phyloP scores from a whole-genome alignment of 1,140 invertebrate genomes.

The Lineus longissimus region DNA sequence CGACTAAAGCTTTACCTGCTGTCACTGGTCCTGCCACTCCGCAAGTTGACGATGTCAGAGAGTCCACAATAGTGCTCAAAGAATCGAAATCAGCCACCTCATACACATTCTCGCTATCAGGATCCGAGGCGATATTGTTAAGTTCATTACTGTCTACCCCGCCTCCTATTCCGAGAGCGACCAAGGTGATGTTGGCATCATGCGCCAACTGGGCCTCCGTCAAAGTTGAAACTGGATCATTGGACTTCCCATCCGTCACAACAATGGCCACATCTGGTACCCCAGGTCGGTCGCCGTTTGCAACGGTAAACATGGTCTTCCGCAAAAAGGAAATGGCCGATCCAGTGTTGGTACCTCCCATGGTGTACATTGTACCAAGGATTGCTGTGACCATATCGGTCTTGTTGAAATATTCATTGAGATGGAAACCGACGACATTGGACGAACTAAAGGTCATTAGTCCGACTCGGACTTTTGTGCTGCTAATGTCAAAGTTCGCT shows the following conservation, averaged over 20 bases:
- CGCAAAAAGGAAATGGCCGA: slow-evolving; percentile 34
- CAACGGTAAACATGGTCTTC: slow-evolving; percentile 31
- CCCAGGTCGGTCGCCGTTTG: slow-evolving; percentile 35
- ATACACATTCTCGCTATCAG: slow-evolving; percentile 25
- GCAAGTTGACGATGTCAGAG: neutral
- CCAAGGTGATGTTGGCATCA: slow-evolving; percentile 26
- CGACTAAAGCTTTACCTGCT: no score
- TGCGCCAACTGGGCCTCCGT: slow-evolving; percentile 27
- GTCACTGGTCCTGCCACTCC: no score
- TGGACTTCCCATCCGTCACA: slow-evolving; percentile 46
- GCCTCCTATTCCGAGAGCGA: slow-evolving; percentile 27
- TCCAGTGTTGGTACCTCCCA: slow-evolving; percentile 44
- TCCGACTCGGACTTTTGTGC: slow-evolving; percentile 29
- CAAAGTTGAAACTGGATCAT: slow-evolving; percentile 26
- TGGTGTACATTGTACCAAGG: slow-evolving; percentile 29
- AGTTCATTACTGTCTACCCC: slow-evolving; percentile 27
- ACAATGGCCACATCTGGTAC: slow-evolving; percentile 37
- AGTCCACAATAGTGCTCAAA: slow-evolving; percentile 9
- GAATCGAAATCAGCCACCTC: slow-evolving; percentile 23
- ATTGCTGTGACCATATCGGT: slow-evolving; percentile 27
- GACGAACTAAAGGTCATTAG: slow-evolving; percentile 35
- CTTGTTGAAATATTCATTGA: slow-evolving; percentile 37
- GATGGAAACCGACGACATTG: slow-evolving; percentile 35
- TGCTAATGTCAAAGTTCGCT: slow-evolving; percentile 33
- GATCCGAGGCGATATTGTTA: slow-evolving; percentile 22